phyloP scores from a whole-genome alignment of 2,888 invertebrate species.

The Mamestra brassicae region DNA sequence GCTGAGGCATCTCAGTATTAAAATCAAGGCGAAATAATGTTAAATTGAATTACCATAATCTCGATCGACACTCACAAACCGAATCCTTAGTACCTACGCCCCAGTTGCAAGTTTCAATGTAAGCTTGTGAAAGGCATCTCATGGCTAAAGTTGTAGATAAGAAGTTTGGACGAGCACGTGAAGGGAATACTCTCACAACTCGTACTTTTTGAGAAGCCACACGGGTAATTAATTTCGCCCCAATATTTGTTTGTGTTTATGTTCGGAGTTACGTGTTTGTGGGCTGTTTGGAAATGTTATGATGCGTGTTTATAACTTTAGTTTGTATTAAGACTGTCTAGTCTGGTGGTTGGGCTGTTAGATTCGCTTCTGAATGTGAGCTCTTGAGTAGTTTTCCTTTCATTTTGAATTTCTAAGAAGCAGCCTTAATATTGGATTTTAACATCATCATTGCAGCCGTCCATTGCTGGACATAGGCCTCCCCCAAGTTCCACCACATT shows the following conservation, averaged over 20 bases:
- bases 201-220: constrained; percentile 47
- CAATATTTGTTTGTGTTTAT: constrained; percentile 46
- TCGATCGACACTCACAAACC: constrained; percentile 14
- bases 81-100: constrained; percentile 21
- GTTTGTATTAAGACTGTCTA: not conserved
- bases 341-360: not conserved
- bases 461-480: too few species aligned
- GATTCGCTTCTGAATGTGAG: too few species aligned
- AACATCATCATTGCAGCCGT: too few species aligned
- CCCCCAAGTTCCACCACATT: too few species aligned
- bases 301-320: constrained; percentile 18
- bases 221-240: constrained; percentile 56
- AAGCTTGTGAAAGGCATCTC: constrained; percentile 55
- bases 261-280: constrained; percentile 23
- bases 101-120: constrained; percentile 54
- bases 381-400: too few species aligned
- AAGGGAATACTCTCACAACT: constrained; percentile 51
- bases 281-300: constrained; percentile 16
- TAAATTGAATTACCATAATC: not conserved
- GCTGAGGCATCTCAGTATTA: too few species aligned
- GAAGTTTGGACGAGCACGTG: constrained; percentile 61
- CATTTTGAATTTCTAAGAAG: too few species aligned
- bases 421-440: too few species aligned
- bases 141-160: constrained; percentile 63
- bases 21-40: too few species aligned